Conservation (phyloP, 2,888 invertebrate genomes). For the Oscheius sp. region DNA sequence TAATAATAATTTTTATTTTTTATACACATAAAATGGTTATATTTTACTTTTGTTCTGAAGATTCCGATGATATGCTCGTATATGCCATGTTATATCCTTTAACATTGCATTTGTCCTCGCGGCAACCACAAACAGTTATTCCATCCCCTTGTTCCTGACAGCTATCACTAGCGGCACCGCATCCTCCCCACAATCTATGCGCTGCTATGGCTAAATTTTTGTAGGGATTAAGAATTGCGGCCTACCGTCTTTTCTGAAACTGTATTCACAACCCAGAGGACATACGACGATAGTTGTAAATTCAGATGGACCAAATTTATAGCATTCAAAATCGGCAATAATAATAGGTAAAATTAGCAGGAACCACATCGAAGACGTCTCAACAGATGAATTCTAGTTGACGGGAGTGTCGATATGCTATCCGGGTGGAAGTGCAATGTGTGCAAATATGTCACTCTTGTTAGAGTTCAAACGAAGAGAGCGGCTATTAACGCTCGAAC, state of each 20-base stretch:
- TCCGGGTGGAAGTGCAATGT: too few relatives aligned
- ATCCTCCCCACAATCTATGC: slow-evolving; percentile 20
- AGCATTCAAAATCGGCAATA: slow-evolving; percentile 13
- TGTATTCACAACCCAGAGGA: slow-evolving; percentile 17
- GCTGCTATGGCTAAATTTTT: too few relatives aligned
- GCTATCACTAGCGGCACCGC: not conserved
- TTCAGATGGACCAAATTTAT: slow-evolving; percentile 25
- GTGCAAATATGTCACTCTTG: too few relatives aligned
- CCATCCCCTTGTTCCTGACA: not conserved
- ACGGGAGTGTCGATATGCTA: too few relatives aligned
- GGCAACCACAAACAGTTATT: not conserved
- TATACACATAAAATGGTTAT: too few relatives aligned
- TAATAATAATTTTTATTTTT: too few relatives aligned
- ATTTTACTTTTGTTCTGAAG: not conserved
- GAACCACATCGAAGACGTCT: too few relatives aligned
- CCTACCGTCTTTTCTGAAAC: slow-evolving; percentile 10
- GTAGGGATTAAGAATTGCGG: not conserved
- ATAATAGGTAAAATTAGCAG: not conserved
- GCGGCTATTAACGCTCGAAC: not conserved
- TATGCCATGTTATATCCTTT: slow-evolving; percentile 25
- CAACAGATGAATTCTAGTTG: too few relatives aligned
- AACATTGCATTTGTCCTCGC: slow-evolving; percentile 15
- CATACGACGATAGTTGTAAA: slow-evolving; percentile 29
- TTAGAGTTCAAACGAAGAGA: not conserved
- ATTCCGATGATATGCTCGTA: not conserved